Conservation (phyloP, 2,797 vertebrate genomes). For the Malurus splendens region DNA sequence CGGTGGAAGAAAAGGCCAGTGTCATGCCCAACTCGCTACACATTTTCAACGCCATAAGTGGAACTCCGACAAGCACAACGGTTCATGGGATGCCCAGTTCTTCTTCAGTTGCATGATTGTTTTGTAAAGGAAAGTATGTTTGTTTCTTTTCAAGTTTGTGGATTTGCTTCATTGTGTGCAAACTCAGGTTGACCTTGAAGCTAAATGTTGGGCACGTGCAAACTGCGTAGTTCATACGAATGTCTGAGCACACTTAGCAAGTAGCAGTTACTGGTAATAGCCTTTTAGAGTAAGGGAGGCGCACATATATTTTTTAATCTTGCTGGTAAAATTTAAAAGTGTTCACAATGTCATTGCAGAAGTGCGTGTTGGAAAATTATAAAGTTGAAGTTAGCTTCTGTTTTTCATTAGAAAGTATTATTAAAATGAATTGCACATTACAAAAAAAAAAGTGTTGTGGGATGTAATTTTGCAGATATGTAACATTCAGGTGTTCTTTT, state of each 20-base stretch:
- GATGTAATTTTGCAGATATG: constrained; percentile 67
- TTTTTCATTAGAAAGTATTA: constrained; percentile 57
- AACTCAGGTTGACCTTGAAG: constrained; percentile 70
- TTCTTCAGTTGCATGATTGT: constrained; percentile 83
- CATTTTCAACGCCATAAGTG: constrained; percentile 96
- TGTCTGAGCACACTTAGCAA: constrained; percentile 50
- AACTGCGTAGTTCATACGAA: neutral
- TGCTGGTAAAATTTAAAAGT: constrained; percentile 61
- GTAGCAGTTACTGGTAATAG: constrained; percentile 25
- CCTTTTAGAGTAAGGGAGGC: constrained; percentile 42
- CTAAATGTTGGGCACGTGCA: constrained; percentile 48
- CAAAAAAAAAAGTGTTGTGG: constrained; percentile 46
- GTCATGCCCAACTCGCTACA: constrained; percentile 87
- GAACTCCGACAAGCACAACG: constrained; percentile 84
- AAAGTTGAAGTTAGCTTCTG: constrained; percentile 50
- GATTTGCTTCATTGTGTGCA: constrained; percentile 56
- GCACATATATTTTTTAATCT: constrained; percentile 60
- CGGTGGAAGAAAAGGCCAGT: constrained; percentile 83
- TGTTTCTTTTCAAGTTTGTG: neutral
- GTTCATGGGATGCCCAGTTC: constrained; percentile 88
- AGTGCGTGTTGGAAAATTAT: constrained; percentile 37
- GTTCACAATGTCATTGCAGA: constrained; percentile 56
- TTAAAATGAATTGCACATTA: constrained; percentile 64
- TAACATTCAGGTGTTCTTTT: constrained; percentile 63
- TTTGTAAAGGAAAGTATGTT: constrained; percentile 5